A percentile compares a stretch with the other conserved stretches of the same genome.
Conservation (phyloP, 1,140 invertebrate species). For the Arctopsyche grandis region DNA sequence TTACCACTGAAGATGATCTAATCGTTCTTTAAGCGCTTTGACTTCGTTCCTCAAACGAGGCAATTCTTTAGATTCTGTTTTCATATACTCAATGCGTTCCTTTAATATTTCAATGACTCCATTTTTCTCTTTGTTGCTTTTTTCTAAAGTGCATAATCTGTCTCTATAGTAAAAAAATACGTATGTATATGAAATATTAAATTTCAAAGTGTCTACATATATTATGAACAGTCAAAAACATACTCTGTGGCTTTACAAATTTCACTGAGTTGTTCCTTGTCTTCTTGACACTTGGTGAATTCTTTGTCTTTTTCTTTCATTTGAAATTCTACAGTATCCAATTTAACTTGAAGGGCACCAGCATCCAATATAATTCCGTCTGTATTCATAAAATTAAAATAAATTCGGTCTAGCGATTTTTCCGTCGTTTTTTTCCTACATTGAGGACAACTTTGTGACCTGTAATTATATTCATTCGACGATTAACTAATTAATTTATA, state of each 20-base stretch:
- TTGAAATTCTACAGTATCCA: constrained; percentile 49
- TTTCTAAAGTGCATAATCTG: constrained; percentile 19
- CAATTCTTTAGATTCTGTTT: constrained; percentile 34
- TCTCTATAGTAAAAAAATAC: constrained; percentile 36
- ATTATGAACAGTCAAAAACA: background rate
- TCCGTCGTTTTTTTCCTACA: constrained; percentile 65
- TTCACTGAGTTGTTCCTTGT: constrained; percentile 30
- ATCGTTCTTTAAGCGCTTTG: constrained; percentile 26
- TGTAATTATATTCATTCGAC: constrained; percentile 54
- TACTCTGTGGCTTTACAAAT: constrained; percentile 26
- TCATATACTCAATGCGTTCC: constrained; percentile 44
- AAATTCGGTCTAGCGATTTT: constrained; percentile 63
- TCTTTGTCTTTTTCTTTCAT: constrained; percentile 41
- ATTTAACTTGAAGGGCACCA: constrained; percentile 44
- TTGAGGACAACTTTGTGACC: constrained; percentile 69
- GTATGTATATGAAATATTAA: constrained; percentile 1
- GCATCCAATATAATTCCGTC: constrained; percentile 55
- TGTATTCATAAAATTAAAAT: constrained; percentile 63
- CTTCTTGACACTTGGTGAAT: constrained; percentile 20
- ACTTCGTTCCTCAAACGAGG: constrained; percentile 37
- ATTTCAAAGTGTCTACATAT: background rate
- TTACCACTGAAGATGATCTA: constrained; percentile 43
- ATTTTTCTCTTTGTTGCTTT: constrained; percentile 34
- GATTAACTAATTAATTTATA: background rate
- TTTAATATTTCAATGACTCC: constrained; percentile 37